Base-by-base conservation (phyloP, 2,888 invertebrate species). In the Parnassius glacialis region DNA sequence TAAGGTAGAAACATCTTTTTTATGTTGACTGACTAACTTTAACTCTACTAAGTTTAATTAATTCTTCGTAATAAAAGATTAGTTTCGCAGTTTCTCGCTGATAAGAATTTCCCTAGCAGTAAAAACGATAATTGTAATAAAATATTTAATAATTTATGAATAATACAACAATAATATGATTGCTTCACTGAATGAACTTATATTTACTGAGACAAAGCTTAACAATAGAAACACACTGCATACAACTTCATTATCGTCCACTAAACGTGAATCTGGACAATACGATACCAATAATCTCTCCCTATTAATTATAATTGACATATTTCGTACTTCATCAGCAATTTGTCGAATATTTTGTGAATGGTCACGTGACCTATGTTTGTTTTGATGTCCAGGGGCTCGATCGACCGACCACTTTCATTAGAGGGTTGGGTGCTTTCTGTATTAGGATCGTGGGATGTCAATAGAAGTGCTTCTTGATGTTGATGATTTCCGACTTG, bases 261-360 rank as follows among this genome's bases (percentile, higher is more conserved):
- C 75, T 75, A 69, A 64, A 63, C 66, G 43, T 66, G 59, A 41
- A 60, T 66, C 65, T 66, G 70, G 75, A 84, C 82, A 82, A 83
- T 83, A 77, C 81, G 79, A 80, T 78, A 79, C 78, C 80, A 84
- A 85, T 86, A 82, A 82, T 84, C 84, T 75, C 72, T 65, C 85
- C 82, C 87, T 84, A 87, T 90, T 88, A 87, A 90, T 90, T 87
- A 89, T 90, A 90, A 89, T 90, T 90, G 90, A 90, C 90, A 90
- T 89, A 89, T 90, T 90, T 85, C 86, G 80, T 83, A 83, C 83
- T 80, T 78, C 75, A 72, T 66, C 74, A 67, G 79, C 84, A 87
- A 88, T 87, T 87, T 87, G 89, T 87, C 83, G 79, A 81, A 73
- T 70, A 74, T 76, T 76, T 67, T 72, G 74, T 72, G 76, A 80